Percentiles rank a stretch among this genome's conserved stretches.
Conservation (phyloP, 2,113 vertebrate genomes). For the Paramormyrops kingsleyae region DNA sequence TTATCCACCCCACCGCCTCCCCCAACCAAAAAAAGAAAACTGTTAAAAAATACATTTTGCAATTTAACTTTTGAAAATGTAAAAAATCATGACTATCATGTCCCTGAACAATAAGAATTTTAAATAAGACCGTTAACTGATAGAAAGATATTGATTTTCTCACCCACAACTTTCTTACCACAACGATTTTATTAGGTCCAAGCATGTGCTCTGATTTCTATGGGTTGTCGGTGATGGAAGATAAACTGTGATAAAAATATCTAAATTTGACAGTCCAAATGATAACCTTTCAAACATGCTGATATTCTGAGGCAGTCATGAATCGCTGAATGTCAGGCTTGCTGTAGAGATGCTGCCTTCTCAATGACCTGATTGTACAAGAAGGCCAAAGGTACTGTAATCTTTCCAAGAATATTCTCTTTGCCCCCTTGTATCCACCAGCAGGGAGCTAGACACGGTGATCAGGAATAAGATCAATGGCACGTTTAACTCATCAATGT, state of each 20-base stretch:
- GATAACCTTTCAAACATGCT: conserved; percentile 64
- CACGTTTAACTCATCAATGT: neutral
- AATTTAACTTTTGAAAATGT: neutral
- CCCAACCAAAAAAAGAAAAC: neutral
- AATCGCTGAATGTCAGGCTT: conserved; percentile 65
- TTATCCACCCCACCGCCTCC: neutral
- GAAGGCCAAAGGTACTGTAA: conserved; percentile 17
- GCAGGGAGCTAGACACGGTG: neutral
- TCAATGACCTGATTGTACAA: conserved; percentile 54
- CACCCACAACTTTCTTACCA: conserved; percentile 50
- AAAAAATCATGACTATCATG: conserved; percentile 37
- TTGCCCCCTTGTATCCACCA: neutral
- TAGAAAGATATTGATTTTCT: conserved; percentile 50
- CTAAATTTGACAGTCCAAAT: conserved; percentile 57
- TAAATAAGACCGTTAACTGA: conserved; percentile 34
- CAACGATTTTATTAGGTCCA: conserved; percentile 43
- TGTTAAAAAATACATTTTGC: neutral
- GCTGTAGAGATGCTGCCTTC: conserved; percentile 42
- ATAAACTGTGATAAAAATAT: conserved; percentile 68
- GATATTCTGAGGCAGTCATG: conserved; percentile 63
- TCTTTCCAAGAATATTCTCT: conserved; percentile 10
- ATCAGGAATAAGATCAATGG: neutral
- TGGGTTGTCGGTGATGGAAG: conserved; percentile 60
- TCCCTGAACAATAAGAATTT: conserved; percentile 51
- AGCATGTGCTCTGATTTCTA: conserved; percentile 52